Percentiles rank a stretch among this genome's conserved stretches.
Evolutionary conservation across 1,140 invertebrate species (phyloP).

Genomic region (Himalopsyche phryganea): DNA sequence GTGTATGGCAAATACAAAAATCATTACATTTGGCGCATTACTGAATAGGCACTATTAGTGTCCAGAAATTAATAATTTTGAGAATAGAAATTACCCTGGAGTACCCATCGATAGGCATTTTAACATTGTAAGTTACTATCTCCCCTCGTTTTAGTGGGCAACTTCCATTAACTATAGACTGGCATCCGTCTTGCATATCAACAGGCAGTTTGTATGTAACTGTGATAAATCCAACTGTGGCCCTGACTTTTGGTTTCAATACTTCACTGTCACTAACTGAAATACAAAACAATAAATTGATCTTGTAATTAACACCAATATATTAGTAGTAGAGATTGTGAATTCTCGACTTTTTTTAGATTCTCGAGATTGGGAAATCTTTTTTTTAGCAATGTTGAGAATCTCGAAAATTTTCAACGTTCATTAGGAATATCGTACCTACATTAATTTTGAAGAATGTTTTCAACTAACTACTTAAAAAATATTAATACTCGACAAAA

Average conservation of each 20-base stretch:
- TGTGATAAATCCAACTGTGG: conserved; percentile 1
- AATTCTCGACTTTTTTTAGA: background rate
- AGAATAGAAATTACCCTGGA: conserved; percentile 8
- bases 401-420: background rate
- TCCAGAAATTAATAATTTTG: no score
- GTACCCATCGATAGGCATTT: conserved; percentile 5
- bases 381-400: background rate
- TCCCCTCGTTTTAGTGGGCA: conserved; percentile 1
- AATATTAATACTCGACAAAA: no score
- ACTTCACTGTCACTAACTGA: background rate
- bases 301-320: no score
- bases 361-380: background rate
- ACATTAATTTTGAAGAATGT: background rate
- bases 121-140: conserved; percentile 1
- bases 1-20: no score
- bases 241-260: conserved; percentile 13
- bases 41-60: no score
- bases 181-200: conserved; percentile 7
- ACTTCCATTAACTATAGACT: background rate
- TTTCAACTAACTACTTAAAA: background rate
- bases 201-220: conserved; percentile 5
- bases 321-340: background rate
- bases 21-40: no score
- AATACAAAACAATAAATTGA: background rate
- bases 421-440: no score